A percentile compares a stretch with the other conserved stretches of the same genome.
Conservation (phyloP, 1,140 invertebrate species). For the Panagrolaimus sp. region DNA sequence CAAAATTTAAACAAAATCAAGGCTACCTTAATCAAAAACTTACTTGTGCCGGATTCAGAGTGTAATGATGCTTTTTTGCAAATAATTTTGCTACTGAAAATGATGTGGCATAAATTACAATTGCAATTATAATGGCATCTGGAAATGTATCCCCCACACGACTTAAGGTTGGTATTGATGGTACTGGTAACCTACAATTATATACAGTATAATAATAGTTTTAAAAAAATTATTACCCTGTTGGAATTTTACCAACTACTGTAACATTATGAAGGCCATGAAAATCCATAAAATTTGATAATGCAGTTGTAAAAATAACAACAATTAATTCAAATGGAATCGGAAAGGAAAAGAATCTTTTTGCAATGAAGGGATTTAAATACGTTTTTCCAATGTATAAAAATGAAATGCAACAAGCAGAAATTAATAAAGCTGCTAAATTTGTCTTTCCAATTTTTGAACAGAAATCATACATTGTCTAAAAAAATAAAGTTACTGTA, state of each 20-base stretch:
- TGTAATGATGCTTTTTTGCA: slow-evolving; percentile 1
- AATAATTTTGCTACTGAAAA: slow-evolving; percentile 7
- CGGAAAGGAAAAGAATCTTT: neutral
- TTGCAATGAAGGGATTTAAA: slow-evolving; percentile 5
- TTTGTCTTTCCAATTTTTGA: neutral
- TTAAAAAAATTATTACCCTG: neutral
- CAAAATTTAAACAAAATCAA: neutral
- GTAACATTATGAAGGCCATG: neutral
- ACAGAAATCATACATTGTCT: neutral
- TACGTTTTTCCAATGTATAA: neutral
- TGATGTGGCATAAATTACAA: slow-evolving; percentile 8
- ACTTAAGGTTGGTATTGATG: neutral
- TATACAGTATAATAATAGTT: too few species aligned
- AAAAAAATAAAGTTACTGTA: neutral
- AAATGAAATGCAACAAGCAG: neutral
- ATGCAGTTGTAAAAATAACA: neutral
- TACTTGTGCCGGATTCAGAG: slow-evolving; percentile 9
- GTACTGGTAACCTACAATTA: neutral
- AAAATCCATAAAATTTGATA: slow-evolving; percentile 12
- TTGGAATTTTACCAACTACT: slow-evolving; percentile 1
- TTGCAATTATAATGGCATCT: slow-evolving; percentile 8
- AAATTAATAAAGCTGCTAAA: neutral
- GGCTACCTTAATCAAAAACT: neutral
- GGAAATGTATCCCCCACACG: neutral
- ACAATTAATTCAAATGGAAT: slow-evolving; percentile 6